Conservation (phyloP, 2,113 vertebrate genomes). For the Myotis brandtii region DNA sequence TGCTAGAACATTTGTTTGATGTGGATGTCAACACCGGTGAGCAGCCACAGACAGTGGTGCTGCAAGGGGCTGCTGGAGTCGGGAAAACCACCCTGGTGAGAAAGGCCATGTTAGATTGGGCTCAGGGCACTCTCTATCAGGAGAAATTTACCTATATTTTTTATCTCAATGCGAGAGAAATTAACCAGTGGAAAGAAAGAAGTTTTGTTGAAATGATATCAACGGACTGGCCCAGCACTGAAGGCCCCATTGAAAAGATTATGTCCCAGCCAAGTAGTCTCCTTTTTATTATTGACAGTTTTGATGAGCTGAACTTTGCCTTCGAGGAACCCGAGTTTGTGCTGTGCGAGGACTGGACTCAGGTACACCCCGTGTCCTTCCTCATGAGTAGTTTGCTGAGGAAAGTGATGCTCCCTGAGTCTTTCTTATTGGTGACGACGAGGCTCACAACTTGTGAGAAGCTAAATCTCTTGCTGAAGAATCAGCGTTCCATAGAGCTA, state of each 20-base stretch:
- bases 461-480: conserved; percentile 57
- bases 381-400: conserved; percentile 80
- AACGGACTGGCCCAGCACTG: conserved; percentile 36
- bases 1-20: neutral
- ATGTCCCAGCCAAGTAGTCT: conserved; percentile 69
- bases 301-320: conserved; percentile 81
- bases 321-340: conserved; percentile 52
- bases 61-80: conserved; percentile 75
- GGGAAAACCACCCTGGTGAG: conserved; percentile 81
- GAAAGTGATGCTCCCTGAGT: conserved; percentile 67
- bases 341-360: conserved; percentile 53
- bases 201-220: conserved; percentile 77
- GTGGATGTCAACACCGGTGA: neutral
- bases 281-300: conserved; percentile 84
- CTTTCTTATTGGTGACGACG: conserved; percentile 78
- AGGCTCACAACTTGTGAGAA: conserved; percentile 59
- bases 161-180: conserved; percentile 81
- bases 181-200: conserved; percentile 69
- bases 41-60: conserved; percentile 57
- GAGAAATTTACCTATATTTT: conserved; percentile 78
- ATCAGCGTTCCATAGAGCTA: conserved; percentile 46
- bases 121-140: conserved; percentile 63
- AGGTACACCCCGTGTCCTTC: conserved; percentile 65
- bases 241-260: conserved; percentile 56
- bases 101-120: conserved; percentile 81